Evolutionary conservation across 2,888 invertebrate genomes (phyloP), one percentile per base, ranked within the genome.

Genomic region (Machimus rusticus): DNA sequence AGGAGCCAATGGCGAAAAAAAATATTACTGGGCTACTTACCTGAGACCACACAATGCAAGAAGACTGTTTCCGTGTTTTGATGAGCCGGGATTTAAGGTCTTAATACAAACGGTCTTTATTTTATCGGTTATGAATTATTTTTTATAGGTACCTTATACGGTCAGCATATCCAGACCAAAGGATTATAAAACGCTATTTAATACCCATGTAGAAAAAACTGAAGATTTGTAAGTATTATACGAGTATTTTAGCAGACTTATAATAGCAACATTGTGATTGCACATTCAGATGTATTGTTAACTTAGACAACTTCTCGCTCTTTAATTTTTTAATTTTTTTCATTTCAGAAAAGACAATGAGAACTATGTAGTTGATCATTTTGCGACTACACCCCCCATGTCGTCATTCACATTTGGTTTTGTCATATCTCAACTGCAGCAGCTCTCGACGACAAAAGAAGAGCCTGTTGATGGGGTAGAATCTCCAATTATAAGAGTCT

Each of bases 41-140:
- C 93, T 96, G 88, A 93, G 96, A 57, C 95, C 96, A 0, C 95
- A 96, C 91, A 94, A 96, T 90, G 96, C 97, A 0, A 93, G 96
- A n/a, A 94, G 94, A 28, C 93, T 96, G 89, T 97, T 97, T 91
- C 97, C 97, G 0, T 97, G 97, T 90, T 96, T 96, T 91, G 97
- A 97, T 91, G 96, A 96, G 90, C 96, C 97, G 0, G 94, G 94
- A 0, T 95, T 95, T 90, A 97, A 97, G 92, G 95, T 95, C 0
- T 95, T 94, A 0, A 19, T 66, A 19, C 28, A 66, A 51, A 6
- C n/a, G n/a, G 16, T 16, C 51, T 51, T 51, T 51, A 51, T 16
- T 46, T 46, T 4, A 16, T 14, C 12, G 43, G 16, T 46, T 46
- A 46, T 46, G 43, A 46, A 3, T 46, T 46, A 8, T 14, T 51